Evolutionary conservation across 2,888 invertebrate genomes (phyloP).

Genomic region (Cantharis nigra): DNA sequence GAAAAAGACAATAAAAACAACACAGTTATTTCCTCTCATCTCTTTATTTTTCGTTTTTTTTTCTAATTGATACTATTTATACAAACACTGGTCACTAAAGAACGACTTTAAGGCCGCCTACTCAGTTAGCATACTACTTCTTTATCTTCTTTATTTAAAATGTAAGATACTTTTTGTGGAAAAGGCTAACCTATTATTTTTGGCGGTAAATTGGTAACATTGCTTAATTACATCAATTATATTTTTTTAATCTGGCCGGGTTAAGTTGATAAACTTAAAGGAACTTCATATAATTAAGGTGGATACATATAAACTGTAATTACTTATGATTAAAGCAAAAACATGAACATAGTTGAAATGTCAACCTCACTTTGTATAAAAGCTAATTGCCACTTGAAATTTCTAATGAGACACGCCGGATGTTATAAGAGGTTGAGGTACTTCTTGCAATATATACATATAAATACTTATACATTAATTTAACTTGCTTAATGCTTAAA

Average conservation of each 20-base stretch:
- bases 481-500: conserved; percentile 35
- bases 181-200: background rate
- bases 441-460: conserved; percentile 25
- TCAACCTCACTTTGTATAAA: conserved; percentile 51
- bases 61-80: no score
- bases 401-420: conserved; percentile 54
- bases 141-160: no score
- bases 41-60: no score
- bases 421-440: conserved; percentile 35
- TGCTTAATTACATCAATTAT: background rate
- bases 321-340: background rate
- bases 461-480: conserved; percentile 5
- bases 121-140: no score
- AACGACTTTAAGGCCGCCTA: no score
- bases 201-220: background rate
- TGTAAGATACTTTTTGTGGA: no score
- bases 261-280: background rate
- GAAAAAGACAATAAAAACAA: no score
- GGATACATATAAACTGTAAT: background rate
- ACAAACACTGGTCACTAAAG: no score
- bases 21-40: no score
- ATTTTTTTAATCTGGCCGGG: background rate
- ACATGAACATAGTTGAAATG: conserved; percentile 17
- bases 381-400: conserved; percentile 56
- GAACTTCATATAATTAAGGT: background rate